These are phyloP conservation scores for Rotaria macrura DNA, from an alignment of 2,888 invertebrate genomes.

Conservation along the genomic window DNA sequence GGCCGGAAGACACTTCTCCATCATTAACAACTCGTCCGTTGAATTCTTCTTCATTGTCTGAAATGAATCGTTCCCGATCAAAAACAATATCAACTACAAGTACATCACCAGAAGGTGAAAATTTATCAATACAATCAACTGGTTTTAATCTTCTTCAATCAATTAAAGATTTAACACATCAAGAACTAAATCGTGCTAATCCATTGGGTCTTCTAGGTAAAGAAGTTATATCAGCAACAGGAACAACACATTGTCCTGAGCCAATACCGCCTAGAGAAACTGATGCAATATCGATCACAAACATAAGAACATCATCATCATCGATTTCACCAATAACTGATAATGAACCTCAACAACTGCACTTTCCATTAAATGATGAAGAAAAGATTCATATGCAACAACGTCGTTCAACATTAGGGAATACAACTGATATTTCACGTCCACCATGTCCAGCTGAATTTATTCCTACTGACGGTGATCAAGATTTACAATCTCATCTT, in stretches of 20 bases:
- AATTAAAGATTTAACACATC: slow-evolving; percentile 5
- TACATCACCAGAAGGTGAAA: neutral
- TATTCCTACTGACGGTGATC: neutral
- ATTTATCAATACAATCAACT: neutral
- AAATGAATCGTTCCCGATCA: neutral
- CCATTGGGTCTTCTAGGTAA: slow-evolving; percentile 5
- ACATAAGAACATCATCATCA: neutral
- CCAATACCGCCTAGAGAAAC: neutral
- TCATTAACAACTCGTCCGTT: neutral
- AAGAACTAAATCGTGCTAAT: slow-evolving; percentile 19
- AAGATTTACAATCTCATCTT: neutral
- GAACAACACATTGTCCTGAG: neutral
- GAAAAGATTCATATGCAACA: neutral
- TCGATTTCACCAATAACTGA: neutral
- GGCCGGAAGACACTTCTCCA: neutral
- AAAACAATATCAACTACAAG: neutral
- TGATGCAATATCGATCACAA: neutral
- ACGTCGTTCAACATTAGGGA: neutral
- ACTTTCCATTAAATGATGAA: slow-evolving; percentile 4
- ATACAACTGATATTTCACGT: neutral
- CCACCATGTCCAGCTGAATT: neutral
- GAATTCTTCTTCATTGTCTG: neutral
- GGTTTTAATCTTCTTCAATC: slow-evolving; percentile 9
- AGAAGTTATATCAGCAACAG: slow-evolving; percentile 6
- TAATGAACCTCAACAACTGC: slow-evolving; percentile 14